Base-by-base conservation (phyloP, 2,888 invertebrate genomes). In the Plemyria rubiginata region DNA sequence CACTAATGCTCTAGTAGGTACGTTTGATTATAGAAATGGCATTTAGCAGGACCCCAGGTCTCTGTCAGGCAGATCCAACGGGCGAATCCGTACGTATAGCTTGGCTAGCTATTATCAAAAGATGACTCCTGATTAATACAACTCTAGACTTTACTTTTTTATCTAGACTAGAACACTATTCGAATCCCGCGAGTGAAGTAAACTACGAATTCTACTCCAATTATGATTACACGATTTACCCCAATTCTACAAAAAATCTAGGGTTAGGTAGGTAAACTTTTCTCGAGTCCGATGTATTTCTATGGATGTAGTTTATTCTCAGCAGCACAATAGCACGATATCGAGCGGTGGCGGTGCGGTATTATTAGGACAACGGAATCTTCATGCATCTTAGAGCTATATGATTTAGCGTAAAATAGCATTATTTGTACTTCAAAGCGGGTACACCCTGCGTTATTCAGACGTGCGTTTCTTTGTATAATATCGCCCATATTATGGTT, bases 241-340 rank as follows among this genome's bases (percentile, higher is more conserved):
- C 9, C 8, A 32, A 32, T 32, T 8, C 32, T 4, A 3, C 32
- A 7, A 6, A 28, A 22, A 3, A 15, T 29, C 29, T 49, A 41
- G 12, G 38, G 45, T 60, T 54, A n/a, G n/a, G n/a, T n/a, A n/a
- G n/a, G 60, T 60, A 60, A n/a, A n/a, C n/a, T n/a, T 60, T 60
- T 46, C 49, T 60, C 41, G 28, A 46, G 46, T 46, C 29, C 12
- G 9, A 13, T 38, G 29, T 49, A 11, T 41, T 13, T 38, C 11
- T 6, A 43, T 50, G 32, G n/a, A n/a, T n/a, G 41, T 40, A 22
- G 36, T 28, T 45, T 16, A 50, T 38, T 43, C n/a, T 1, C 49
- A 41, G 13, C 53, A 55, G 52, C 64, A 56, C 64, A 43, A 46
- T 59, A 59, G 54, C 59, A 32, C 32, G 8, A 22, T 32, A 32